Evolutionary conservation across 1,140 invertebrate genomes (phyloP), one percentile per base, ranked within the genome.

Genomic region (Lordiphosa clarofinis): DNA sequence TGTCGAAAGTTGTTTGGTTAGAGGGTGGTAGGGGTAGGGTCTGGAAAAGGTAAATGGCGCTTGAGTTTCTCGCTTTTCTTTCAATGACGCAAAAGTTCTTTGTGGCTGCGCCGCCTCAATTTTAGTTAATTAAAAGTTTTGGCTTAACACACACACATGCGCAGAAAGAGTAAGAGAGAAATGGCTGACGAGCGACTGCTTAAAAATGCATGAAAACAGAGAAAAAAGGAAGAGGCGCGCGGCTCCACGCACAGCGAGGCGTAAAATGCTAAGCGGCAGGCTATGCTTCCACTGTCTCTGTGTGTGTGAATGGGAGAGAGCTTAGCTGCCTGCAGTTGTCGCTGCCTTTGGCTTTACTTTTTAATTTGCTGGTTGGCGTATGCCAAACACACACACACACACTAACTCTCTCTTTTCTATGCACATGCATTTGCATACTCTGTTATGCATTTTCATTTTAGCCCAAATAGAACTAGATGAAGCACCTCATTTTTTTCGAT

Each of bases 61-160:
- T 7, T 28, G 24, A 28, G 24, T 38, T 38, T 38, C 24, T 9
- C 28, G 4, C 15, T 47, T 47, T 10, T 11, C 36, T 53, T 68
- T 66, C 46, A 44, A 12, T 9, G 15, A 13, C 35, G 24, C 50
- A 58, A 52, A 54, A 54, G 43, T 52, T 63, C 53, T 73, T 73
- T 64, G 63, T 64, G 44, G 53, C 24, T 21, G 47, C 43, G 24
- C 46, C 53, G 40, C 67, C 62, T 67, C 73, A 67, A 76, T 76
- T 76, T 72, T 67, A 71, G 67, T 56, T 72, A 78, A 78, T 78
- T 78, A 78, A 78, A 76, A 72, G 54, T 73, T 76, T 59, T 59
- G 12, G 57, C 40, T 31, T 6, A 24, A 47, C 56, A 60, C 13
- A 49, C 37, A n/a, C 42, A 11, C 39, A 59, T 21, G 38, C 40